Evolutionary conservation across 2,113 vertebrate species (phyloP), one percentile per base, ranked within the genome.

Genomic region (Hippolais icterina): DNA sequence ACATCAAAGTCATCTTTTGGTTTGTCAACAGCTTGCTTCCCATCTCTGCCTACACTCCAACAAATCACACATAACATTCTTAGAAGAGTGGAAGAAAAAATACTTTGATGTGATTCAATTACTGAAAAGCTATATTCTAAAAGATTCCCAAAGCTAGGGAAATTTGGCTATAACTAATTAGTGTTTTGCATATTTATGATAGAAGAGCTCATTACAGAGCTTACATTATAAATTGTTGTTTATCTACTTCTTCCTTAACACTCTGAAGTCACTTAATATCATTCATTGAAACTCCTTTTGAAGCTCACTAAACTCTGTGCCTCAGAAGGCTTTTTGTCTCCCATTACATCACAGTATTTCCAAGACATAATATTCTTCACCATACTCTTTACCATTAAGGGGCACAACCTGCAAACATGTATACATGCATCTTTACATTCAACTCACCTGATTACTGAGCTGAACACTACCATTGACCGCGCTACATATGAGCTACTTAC

Each of bases 61-160:
- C 15, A 65, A 94, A 75, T 74, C 46, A 80, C 60, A 87, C 31
- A 47, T 28, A 76, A 76, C 25, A 41, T 89, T 92, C 46, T 90
- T 52, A 94, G 69, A 72, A 93, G 44, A 89, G n/a, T 37, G 27
- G 50, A n/a, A 87, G 65, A 90, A 87, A 81, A 90, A 91, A 46
- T 49, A 79, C 82, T 94, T 87, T 64, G 50, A 89, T 87, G 80
- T 71, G 52, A 72, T 89, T 96, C 37, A 93, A 94, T 93, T 93
- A 94, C 54, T 69, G 72, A 86, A 91, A 96, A 94, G 66, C 52
- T 87, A 59, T 37, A 71, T 50, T 66, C 46, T 83, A 85, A 95
- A 86, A 83, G 87, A 68, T 81, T 93, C 74, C 33, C 78, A 91
- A 77, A 95, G 56, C 61, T 66, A 86, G 72, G 59, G 83, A 54